Evolutionary conservation across 2,113 vertebrate species (phyloP).

Genomic region (Anoplopoma fimbria): DNA sequence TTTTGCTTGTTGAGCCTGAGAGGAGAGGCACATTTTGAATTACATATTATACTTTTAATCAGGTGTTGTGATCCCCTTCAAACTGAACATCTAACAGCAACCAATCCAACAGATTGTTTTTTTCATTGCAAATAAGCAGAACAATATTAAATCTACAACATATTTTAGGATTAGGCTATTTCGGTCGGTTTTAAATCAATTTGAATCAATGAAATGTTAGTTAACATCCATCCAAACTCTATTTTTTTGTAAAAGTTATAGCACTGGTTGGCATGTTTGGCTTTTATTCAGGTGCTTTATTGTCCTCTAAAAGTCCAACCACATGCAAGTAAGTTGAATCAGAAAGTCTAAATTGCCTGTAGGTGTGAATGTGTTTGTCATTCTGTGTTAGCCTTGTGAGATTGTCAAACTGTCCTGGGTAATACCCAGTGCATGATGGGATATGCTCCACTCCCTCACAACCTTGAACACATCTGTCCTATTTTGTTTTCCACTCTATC

Average conservation of each 20-base stretch:
- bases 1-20: no score
- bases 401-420: constrained; percentile 49
- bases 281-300: constrained; percentile 34
- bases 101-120: no score
- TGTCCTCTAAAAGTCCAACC: constrained; percentile 27
- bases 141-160: background rate
- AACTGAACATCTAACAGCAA: background rate
- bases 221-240: background rate
- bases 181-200: background rate
- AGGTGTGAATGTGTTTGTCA: constrained; percentile 59
- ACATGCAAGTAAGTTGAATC: constrained; percentile 37
- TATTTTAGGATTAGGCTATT: background rate
- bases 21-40: background rate
- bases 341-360: constrained; percentile 30
- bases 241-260: no score
- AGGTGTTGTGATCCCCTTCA: background rate
- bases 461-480: constrained; percentile 62
- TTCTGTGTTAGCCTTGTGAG: constrained; percentile 35
- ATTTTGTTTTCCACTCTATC: constrained; percentile 31
- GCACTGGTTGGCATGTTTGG: background rate
- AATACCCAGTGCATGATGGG: constrained; percentile 24
- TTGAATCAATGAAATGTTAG: background rate
- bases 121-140: background rate
- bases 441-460: constrained; percentile 12
- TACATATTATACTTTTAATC: background rate